A percentile compares a stretch with the other conserved stretches of the same genome.
Conservation (phyloP, 2,797 vertebrate species). For the Mormyrus hasselquistii region DNA sequence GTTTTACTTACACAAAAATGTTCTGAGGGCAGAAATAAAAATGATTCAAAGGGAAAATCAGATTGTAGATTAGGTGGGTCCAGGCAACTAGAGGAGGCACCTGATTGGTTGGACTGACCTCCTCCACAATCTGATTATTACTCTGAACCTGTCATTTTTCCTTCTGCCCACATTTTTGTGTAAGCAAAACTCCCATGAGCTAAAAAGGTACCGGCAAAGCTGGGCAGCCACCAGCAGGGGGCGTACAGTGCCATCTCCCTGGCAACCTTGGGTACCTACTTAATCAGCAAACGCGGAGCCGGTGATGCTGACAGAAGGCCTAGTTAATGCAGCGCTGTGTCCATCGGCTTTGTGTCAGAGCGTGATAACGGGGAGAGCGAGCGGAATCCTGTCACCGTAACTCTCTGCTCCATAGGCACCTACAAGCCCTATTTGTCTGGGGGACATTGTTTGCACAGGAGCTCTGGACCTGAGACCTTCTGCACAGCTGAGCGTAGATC, state of each 20-base stretch:
- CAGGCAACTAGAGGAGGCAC: neutral
- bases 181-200: too few relatives aligned
- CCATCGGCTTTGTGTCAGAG: neutral
- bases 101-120: neutral
- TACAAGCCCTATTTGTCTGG: neutral
- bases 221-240: neutral
- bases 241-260: neutral
- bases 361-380: neutral
- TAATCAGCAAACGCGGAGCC: neutral
- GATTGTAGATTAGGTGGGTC: neutral
- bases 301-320: neutral
- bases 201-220: neutral
- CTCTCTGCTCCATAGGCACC: neutral
- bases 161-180: too few relatives aligned
- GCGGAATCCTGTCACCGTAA: neutral
- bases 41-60: neutral
- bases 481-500: neutral
- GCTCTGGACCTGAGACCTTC: neutral
- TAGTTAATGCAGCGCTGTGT: neutral
- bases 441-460: neutral
- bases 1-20: neutral
- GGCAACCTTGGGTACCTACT: neutral
- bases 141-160: too few relatives aligned
- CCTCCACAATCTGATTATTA: neutral
- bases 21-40: neutral